phyloP scores from a whole-genome alignment of 2,797 vertebrate genomes.

The Eupleurogrammus muticus region DNA sequence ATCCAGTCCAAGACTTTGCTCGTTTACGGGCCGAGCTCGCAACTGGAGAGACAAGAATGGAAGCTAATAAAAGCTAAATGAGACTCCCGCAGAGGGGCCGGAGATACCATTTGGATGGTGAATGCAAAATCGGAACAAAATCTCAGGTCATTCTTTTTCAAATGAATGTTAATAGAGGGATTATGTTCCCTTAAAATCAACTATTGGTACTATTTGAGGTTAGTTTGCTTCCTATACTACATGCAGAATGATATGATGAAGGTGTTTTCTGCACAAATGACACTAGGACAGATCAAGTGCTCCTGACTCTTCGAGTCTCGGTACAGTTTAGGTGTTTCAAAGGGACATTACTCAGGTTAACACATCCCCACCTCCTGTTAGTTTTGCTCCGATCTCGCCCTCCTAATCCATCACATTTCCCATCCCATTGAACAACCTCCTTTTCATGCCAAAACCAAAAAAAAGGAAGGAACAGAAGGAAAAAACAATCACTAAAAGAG shows the following conservation, averaged over 20 bases:
- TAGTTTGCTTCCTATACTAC: too few relatives aligned
- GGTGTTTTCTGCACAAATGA: not conserved
- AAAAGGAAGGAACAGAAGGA: slow-evolving; percentile 43
- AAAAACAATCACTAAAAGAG: slow-evolving; percentile 81
- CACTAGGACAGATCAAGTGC: not conserved
- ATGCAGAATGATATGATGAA: too few relatives aligned
- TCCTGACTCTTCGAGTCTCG: not conserved
- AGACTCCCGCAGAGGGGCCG: too few relatives aligned
- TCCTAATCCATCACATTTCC: slow-evolving; percentile 69
- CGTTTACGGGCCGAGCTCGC: too few relatives aligned
- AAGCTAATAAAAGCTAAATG: too few relatives aligned
- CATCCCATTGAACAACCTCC: slow-evolving; percentile 40
- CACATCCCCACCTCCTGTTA: slow-evolving; percentile 42
- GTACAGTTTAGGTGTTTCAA: slow-evolving; percentile 3
- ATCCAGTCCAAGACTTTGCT: too few relatives aligned
- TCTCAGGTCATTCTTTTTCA: too few relatives aligned
- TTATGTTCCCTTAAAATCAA: not conserved
- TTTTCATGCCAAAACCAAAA: slow-evolving; percentile 31
- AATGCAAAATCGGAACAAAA: too few relatives aligned
- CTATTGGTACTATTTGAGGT: not conserved
- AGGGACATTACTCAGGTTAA: slow-evolving; percentile 61
- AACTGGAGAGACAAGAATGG: too few relatives aligned
- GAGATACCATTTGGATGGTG: too few relatives aligned
- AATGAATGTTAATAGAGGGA: too few relatives aligned
- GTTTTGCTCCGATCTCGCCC: slow-evolving; percentile 42